Conservation (phyloP, 2,888 invertebrate genomes). For the Erannis defoliaria region DNA sequence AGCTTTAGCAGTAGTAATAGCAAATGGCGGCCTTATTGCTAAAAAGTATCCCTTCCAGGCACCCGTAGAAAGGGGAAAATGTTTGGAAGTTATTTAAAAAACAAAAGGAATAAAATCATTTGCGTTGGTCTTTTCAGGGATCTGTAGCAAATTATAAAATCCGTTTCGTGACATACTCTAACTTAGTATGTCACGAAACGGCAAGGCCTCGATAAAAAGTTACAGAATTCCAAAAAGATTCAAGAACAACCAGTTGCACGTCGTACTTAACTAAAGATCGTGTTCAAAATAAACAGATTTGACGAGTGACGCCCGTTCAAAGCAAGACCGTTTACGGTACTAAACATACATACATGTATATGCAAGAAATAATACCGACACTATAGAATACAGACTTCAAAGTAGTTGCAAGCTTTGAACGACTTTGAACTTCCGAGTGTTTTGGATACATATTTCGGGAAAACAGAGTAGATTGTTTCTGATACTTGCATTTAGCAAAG, state of each 20-base stretch:
- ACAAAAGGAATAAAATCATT: too few species aligned
- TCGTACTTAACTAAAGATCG: slow-evolving; percentile 32
- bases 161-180: too few species aligned
- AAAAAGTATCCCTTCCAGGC: too few species aligned
- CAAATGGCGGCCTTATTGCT: too few species aligned
- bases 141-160: too few species aligned
- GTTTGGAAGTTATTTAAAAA: too few species aligned
- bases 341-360: too few species aligned
- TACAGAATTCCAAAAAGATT: background rate
- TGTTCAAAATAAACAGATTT: slow-evolving; percentile 37
- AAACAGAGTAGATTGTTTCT: slow-evolving; percentile 41
- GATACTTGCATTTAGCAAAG: slow-evolving; percentile 33
- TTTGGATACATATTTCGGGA: slow-evolving; percentile 32
- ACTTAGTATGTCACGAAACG: too few species aligned
- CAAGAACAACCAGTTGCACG: background rate
- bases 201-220: too few species aligned
- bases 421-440: slow-evolving; percentile 42
- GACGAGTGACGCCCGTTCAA: slow-evolving; percentile 40
- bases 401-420: slow-evolving; percentile 40
- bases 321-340: slow-evolving; percentile 36
- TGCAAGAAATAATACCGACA: slow-evolving; percentile 12
- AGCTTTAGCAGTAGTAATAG: too few species aligned
- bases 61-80: too few species aligned
- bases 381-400: slow-evolving; percentile 36
- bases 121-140: too few species aligned